Conservation (phyloP, 2,888 invertebrate species). For the Leptinotarsa peninsularis region DNA sequence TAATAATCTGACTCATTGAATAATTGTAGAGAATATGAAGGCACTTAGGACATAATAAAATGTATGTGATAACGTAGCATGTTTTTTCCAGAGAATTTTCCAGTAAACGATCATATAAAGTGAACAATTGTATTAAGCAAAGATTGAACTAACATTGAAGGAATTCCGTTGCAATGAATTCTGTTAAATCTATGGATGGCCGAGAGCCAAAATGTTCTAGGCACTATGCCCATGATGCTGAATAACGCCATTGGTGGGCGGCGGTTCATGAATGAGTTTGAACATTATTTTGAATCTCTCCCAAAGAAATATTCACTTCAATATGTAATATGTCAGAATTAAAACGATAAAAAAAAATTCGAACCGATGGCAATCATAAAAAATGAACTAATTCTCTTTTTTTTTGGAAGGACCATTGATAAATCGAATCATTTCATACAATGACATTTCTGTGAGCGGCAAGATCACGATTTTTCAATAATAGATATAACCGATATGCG, state of each 20-base stretch:
- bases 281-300: neutral
- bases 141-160: neutral
- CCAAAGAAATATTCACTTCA: neutral
- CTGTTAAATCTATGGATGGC: neutral
- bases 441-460: too few species aligned
- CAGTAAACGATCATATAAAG: neutral
- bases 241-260: constrained; percentile 13
- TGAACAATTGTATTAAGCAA: neutral
- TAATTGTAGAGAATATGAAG: too few species aligned
- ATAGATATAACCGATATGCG: too few species aligned
- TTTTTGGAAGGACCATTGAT: too few species aligned
- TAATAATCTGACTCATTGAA: too few species aligned
- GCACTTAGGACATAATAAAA: too few species aligned
- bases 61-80: neutral
- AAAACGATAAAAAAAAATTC: too few species aligned
- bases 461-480: too few species aligned
- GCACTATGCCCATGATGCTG: constrained; percentile 4
- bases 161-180: constrained; percentile 2
- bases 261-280: neutral
- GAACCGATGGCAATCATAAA: too few species aligned
- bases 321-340: too few species aligned
- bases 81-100: neutral
- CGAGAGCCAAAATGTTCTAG: neutral
- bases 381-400: too few species aligned
- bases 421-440: too few species aligned